Percentiles rank a stretch among this genome's conserved stretches.
phyloP scores from a whole-genome alignment of 2,113 vertebrate genomes.

The Parotia lawesii region DNA sequence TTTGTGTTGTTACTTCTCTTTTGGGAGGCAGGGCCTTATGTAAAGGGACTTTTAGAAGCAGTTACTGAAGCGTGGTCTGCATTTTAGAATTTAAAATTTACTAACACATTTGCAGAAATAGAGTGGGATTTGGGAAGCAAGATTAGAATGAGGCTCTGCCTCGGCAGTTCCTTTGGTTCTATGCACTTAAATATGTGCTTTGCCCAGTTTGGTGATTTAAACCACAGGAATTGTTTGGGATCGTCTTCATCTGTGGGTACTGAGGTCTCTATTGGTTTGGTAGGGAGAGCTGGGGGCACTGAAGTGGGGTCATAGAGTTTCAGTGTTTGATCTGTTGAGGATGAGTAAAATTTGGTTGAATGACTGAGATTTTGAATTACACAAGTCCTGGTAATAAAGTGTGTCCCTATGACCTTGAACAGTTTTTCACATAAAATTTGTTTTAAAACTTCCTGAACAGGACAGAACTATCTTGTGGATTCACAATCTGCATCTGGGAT shows the following conservation, averaged over 20 bases:
- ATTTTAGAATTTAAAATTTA: not conserved
- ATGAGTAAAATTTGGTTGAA: not conserved
- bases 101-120: accelerated
- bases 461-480: not conserved
- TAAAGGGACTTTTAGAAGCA: not conserved
- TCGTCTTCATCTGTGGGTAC: accelerated
- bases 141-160: not conserved
- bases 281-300: not conserved
- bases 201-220: not conserved
- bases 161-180: not conserved
- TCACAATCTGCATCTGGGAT: not conserved
- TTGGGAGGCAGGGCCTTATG: not conserved
- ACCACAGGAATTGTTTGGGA: not conserved
- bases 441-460: constrained; percentile 12
- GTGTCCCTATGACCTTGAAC: not conserved
- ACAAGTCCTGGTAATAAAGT: not conserved
- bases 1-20: not conserved
- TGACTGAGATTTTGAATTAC: not conserved
- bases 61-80: not conserved
- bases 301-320: not conserved
- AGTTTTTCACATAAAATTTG: not conserved
- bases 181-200: not conserved
- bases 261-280: not conserved
- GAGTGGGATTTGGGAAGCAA: not conserved
- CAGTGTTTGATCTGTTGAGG: not conserved